Percentiles rank a stretch among this genome's conserved stretches.
Conservation (phyloP, 2,888 invertebrate species). For the Sinelater perroti region DNA sequence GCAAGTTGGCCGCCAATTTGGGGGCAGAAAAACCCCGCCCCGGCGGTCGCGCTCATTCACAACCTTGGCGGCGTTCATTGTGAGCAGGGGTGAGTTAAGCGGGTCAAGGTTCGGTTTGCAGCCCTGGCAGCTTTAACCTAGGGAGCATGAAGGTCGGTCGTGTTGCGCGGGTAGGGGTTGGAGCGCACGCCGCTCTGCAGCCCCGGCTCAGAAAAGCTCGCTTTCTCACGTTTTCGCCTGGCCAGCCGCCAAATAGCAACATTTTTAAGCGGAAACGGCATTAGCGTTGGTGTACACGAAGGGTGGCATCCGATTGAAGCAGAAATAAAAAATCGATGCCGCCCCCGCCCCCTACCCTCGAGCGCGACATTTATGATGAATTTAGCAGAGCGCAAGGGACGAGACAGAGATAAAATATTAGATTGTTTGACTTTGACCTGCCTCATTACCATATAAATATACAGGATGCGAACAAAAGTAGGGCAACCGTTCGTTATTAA, state of each 20-base stretch:
- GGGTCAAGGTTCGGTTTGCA: conserved; percentile 55
- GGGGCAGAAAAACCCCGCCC: conserved; percentile 35
- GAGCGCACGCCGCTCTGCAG: conserved; percentile 19
- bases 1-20: conserved; percentile 22
- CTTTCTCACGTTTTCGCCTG: no score
- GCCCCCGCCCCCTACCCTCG: conserved; percentile 3
- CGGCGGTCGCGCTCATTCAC: conserved; percentile 51
- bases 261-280: no score
- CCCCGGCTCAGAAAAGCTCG: no score
- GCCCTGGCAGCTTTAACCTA: conserved; percentile 38
- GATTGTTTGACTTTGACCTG: background rate
- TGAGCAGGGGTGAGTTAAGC: conserved; percentile 56
- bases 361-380: conserved; percentile 6
- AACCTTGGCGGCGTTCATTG: conserved; percentile 56
- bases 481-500: no score
- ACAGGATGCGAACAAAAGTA: no score
- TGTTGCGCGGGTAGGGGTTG: conserved; percentile 32
- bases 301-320: background rate
- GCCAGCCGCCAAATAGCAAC: no score
- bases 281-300: background rate
- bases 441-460: background rate
- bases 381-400: background rate
- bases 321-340: conserved; percentile 6
- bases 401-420: background rate
- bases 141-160: conserved; percentile 41